Evolutionary conservation across 2,797 vertebrate species (phyloP), one percentile per base, ranked within the genome.

Genomic region (Parambassis ranga): DNA sequence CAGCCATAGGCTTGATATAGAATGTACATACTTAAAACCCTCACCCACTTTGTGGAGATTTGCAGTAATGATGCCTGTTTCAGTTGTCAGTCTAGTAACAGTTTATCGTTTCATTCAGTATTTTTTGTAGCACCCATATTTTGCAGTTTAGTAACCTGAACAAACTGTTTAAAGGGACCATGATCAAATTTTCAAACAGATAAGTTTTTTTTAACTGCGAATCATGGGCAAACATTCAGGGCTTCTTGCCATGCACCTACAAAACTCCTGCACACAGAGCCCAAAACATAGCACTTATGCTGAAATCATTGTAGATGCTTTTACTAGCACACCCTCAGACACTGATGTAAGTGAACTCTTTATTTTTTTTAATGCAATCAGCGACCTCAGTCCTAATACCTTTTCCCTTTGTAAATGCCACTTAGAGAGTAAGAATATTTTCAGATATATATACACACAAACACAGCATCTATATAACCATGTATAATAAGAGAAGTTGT

Each of bases 101-200:
- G 56, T 61, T 67, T 50, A 43, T 55, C 33, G 32, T 71, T 65
- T 77, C 18, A 49, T 41, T 76, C 27, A 28, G 23, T 69, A 38
- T 70, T 47, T 76, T 78, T 31, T 46, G 62, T 77, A 74, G 71
- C 50, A 62, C 74, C 84, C 80, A 55, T 48, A 71, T 64, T 73
- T 82, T 77, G 64, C 83, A 77, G 88, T 90, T 91, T 89, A 80
- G 81, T 81, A 78, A 85, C 44, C 31, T 66, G 82, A 87, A 82
- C 87, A 88, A 92, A 90, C 85, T 85, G 86, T 90, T 89, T 79
- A 83, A 91, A 90, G 89, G 92, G 91, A 93, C 92, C 91, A 93
- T 65, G 88, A 90, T 87, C 90, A 90, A 91, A 89, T 61, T 82
- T 68, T 49, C 37, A 61, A 36, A 65, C 60, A 65, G 62, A 59